These are phyloP conservation scores for Scytalopus superciliaris DNA, from an alignment of 2,113 vertebrate genomes.

Conservation along the genomic window DNA sequence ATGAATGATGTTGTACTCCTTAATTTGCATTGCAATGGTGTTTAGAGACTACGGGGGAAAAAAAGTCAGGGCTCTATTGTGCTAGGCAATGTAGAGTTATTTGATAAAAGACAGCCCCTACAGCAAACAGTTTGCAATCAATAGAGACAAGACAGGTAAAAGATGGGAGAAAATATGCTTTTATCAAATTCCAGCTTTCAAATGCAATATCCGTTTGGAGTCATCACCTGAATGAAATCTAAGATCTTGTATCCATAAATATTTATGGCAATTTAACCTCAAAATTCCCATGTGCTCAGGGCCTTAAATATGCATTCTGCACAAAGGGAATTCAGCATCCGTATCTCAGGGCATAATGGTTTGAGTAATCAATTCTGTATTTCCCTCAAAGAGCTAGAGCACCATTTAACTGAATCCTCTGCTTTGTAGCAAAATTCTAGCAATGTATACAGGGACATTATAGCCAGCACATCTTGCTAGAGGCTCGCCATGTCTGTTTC, in stretches of 20 bases:
- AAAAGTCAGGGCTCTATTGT: neutral
- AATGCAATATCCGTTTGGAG: conserved; percentile 29
- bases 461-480: neutral
- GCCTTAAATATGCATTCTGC: neutral
- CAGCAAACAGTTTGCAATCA: conserved; percentile 5
- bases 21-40: neutral
- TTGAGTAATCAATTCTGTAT: neutral
- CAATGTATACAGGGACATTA: neutral
- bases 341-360: neutral
- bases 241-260: conserved; percentile 23
- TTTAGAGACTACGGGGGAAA: neutral
- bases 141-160: conserved; percentile 29
- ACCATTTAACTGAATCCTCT: neutral
- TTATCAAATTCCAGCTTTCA: conserved; percentile 50
- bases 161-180: neutral
- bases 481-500: neutral
- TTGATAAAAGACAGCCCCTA: conserved; percentile 12
- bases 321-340: neutral
- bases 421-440: neutral
- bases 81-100: neutral
- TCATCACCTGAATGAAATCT: conserved; percentile 27
- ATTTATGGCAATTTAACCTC: conserved; percentile 45
- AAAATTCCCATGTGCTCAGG: neutral
- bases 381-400: neutral
- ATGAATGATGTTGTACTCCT: neutral